Percentiles rank a stretch among this genome's conserved stretches.
phyloP scores from a whole-genome alignment of 2,113 vertebrate species.

The Callipepla squamata region DNA sequence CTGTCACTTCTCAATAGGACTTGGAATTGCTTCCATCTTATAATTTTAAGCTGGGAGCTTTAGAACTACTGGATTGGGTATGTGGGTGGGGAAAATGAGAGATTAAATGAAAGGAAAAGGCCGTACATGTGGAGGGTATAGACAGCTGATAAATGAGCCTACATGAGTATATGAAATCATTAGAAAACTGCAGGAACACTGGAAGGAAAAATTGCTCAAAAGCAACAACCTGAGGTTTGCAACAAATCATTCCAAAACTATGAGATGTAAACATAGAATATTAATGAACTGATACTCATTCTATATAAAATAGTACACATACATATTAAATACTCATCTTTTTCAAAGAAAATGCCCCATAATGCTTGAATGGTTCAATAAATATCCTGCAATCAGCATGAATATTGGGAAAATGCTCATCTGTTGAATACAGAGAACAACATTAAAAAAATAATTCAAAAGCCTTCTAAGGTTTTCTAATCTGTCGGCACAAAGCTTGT shows the following conservation, averaged over 20 bases:
- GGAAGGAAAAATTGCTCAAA: not conserved
- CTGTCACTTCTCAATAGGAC: not conserved
- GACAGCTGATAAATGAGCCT: not conserved
- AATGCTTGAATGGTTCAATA: not conserved
- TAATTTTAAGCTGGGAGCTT: not conserved
- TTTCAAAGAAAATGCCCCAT: not conserved
- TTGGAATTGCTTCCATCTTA: not conserved
- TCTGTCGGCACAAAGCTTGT: not conserved
- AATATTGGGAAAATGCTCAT: not conserved
- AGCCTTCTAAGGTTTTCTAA: not conserved
- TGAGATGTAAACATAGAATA: fast-evolving
- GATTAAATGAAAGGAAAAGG: not conserved
- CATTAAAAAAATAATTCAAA: not conserved
- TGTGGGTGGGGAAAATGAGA: not conserved
- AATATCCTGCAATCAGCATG: not conserved
- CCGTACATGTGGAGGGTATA: not conserved
- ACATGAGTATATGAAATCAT: not conserved
- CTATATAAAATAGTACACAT: not conserved
- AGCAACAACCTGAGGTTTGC: not conserved
- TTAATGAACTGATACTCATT: not conserved
- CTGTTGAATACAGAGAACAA: not conserved
- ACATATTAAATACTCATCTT: not conserved
- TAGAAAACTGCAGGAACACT: not conserved
- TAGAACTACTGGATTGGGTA: not conserved
- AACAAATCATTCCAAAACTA: not conserved